Base-by-base conservation (phyloP, 2,113 vertebrate genomes). In the Ascaphus truei region DNA sequence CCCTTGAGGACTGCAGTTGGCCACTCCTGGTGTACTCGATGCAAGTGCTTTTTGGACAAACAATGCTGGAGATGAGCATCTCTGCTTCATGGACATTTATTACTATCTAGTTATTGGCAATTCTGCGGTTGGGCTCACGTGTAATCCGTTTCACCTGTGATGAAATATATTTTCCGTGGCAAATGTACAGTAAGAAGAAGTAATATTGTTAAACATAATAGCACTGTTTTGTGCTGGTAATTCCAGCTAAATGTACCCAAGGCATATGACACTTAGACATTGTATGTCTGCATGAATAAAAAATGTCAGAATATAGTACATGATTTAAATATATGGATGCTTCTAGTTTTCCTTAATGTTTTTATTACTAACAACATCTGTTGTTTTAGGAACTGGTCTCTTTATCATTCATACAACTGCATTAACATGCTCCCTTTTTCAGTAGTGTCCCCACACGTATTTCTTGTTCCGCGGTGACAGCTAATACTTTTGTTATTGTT, bases 401-500 rank as follows among this genome's bases (percentile, higher is more conserved):
- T 23, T 59, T 39, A 60, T 60, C 43, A 6, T 25, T 69, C 4
- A 9, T 57, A 18, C 20, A 39, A 26, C 31, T 20, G 7, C 56
- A 30, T 26, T 29, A 25, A 50, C 22, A 15, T 29, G 43, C 60
- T 30, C 22, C 34, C n/a, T 50, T 18, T 47, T 68, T n/a, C 50
- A 20, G 15, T n/a, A 15, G 22, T 29, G 13, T 36, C 30, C 8
- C 50, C 2, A 47, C 45, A 36, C 65, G 18, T 69, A 48, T 60
- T 60, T 60, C 59, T 60, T 26, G 56, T 60, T 37, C 30, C 8
- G 7, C 6, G 7, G 22, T 69, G 66, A 69, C 66, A 69, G 66
- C 31, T 69, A n/a, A 69, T 69, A 69, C 45, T 60, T 68, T 60
- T 69, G 57, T 69, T 69, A 60, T 69, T 50, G 31, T 60, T 20